Evolutionary conservation across 2,113 vertebrate species (phyloP).

Genomic region (Mesoclemmys tuberculata): DNA sequence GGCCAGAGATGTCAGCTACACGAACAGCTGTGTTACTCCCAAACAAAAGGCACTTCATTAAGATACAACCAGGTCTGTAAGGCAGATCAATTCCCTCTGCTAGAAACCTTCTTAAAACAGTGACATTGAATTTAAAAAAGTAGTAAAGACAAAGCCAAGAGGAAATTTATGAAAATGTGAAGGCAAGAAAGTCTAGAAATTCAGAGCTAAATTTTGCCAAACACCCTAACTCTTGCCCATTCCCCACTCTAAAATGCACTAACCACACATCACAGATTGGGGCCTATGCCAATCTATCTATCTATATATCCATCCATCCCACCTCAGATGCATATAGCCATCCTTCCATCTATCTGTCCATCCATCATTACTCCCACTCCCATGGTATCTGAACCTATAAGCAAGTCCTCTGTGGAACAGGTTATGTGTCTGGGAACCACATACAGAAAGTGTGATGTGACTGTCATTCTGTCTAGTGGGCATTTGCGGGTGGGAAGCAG

Average conservation of each 20-base stretch:
- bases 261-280: neutral
- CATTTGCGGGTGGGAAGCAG: neutral
- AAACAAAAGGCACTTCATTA: neutral
- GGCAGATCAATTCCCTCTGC: neutral
- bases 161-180: neutral
- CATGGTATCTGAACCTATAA: neutral
- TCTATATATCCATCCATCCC: accelerated
- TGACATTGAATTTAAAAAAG: neutral
- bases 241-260: neutral
- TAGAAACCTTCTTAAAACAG: neutral
- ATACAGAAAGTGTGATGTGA: neutral
- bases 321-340: neutral
- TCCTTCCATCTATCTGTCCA: neutral
- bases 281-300: neutral
- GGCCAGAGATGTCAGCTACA: neutral
- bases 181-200: accelerated
- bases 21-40: neutral
- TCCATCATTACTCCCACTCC: neutral
- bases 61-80: neutral
- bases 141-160: neutral
- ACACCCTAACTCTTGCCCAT: neutral
- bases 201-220: accelerated
- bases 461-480: neutral
- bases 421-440: neutral
- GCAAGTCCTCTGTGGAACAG: neutral